Conservation (phyloP, 2,888 invertebrate species). For the Cenopis cana region DNA sequence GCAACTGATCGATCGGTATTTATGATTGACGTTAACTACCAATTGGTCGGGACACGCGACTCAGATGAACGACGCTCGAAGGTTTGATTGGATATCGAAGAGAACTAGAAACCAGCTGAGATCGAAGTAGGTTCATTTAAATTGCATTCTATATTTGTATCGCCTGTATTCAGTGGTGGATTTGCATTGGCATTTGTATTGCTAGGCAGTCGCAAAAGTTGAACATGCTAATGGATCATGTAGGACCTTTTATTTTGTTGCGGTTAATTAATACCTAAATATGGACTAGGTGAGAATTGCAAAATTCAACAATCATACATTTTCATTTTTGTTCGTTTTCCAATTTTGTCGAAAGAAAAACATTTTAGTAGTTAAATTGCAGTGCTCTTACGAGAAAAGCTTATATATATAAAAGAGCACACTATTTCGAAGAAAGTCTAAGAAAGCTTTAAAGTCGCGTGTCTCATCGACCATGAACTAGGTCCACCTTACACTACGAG, state of each 20-base stretch:
- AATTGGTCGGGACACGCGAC: slow-evolving; percentile 35
- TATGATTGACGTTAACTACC: slow-evolving; percentile 39
- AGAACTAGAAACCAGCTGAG: slow-evolving; percentile 17
- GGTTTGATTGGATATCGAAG: slow-evolving; percentile 34
- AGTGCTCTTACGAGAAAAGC: neutral
- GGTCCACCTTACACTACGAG: slow-evolving; percentile 2
- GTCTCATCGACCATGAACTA: slow-evolving; percentile 27
- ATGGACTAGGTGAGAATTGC: neutral
- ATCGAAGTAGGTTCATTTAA: slow-evolving; percentile 12
- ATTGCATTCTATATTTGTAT: slow-evolving; percentile 11
- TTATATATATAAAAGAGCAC: neutral
- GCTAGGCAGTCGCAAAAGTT: neutral
- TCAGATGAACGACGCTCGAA: slow-evolving; percentile 23
- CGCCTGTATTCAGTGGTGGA: neutral
- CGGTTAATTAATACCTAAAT: neutral
- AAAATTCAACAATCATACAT: neutral
- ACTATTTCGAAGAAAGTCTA: neutral
- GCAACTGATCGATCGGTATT: slow-evolving; percentile 34
- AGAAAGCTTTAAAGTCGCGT: neutral
- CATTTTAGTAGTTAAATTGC: neutral
- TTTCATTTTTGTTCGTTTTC: neutral
- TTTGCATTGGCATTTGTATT: neutral
- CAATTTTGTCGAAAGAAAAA: neutral
- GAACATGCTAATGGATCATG: too few relatives aligned
- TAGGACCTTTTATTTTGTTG: too few relatives aligned